Evolutionary conservation across 1,140 invertebrate genomes (phyloP), one percentile per base, ranked within the genome.

Genomic region (Drosophila pseudoananassae): DNA sequence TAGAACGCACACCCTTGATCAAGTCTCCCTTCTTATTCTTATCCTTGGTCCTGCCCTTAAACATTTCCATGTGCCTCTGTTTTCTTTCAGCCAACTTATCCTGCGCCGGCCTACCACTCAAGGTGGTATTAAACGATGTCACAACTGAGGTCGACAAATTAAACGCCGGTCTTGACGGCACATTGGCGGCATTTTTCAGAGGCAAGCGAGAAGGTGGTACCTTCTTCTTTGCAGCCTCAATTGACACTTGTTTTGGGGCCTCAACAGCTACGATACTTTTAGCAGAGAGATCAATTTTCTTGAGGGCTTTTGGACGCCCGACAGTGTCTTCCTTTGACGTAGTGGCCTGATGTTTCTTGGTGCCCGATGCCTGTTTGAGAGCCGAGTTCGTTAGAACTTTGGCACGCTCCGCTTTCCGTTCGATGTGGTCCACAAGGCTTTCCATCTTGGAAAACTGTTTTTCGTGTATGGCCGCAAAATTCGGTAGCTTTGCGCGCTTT

Each of bases 391-490:
- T 77, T 4, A 94, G 72, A 29, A 91, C 85, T 43, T 82, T 92
- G 5, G 93, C 93, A 4, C 92, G 93, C 68, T 91, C 92, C 38
- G 92, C 93, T 89, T 92, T 94, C 65, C 92, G 87, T 78, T 91
- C 87, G 51, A 93, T 92, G 63, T 93, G 93, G 81, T 95, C 94
- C 23, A 93, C 92, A 10, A 95, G 65, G 36, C 94, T 95, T 87
- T 95, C 94, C 93, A 95, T 94, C 77, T 93, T 93, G 4, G 92
- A 92, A 71, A 95, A 95, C 47, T 93, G 93, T 75, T 93, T 93
- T 70, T 94, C 92, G 75, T 95, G 95, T 38, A 95, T 93, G 5
- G 93, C 93, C 4, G 93, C 92, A 71, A 95, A 95, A 91, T 95
- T 94, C 9, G 95, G 95, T 65, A 93, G 89, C 78, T 93, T 94